phyloP scores from a whole-genome alignment of 2,888 invertebrate species.

The Agriopis aurantiaria region DNA sequence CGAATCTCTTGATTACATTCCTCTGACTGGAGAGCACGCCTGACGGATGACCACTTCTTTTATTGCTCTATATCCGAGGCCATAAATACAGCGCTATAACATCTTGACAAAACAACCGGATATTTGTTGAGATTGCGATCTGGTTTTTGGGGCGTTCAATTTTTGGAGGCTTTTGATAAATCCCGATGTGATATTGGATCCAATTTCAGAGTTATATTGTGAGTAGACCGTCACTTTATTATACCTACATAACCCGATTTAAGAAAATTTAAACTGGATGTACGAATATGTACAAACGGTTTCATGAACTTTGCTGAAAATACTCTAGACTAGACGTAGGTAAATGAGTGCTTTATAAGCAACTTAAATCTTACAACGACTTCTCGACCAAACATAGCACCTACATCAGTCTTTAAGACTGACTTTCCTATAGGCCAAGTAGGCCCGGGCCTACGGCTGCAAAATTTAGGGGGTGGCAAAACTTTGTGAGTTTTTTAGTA shows the following conservation, averaged over 20 bases:
- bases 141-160: constrained; percentile 16
- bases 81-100: constrained; percentile 66
- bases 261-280: background rate
- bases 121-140: constrained; percentile 27
- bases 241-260: background rate
- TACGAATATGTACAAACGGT: background rate
- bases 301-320: too few relatives aligned
- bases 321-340: too few relatives aligned
- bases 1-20: constrained; percentile 79
- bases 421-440: too few relatives aligned
- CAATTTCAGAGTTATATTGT: constrained; percentile 23
- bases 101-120: constrained; percentile 51
- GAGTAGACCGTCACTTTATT: background rate
- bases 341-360: too few relatives aligned
- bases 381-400: too few relatives aligned
- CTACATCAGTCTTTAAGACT: too few relatives aligned
- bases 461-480: too few relatives aligned
- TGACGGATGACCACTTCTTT: constrained; percentile 75
- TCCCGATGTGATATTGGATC: constrained; percentile 45
- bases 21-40: constrained; percentile 66
- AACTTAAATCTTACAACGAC: too few relatives aligned
- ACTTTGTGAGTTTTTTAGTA: too few relatives aligned
- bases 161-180: constrained; percentile 29
- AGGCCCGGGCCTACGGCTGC: too few relatives aligned
- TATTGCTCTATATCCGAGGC: constrained; percentile 63